phyloP scores from a whole-genome alignment of 2,888 invertebrate genomes.

The Endomychus coccineus region DNA sequence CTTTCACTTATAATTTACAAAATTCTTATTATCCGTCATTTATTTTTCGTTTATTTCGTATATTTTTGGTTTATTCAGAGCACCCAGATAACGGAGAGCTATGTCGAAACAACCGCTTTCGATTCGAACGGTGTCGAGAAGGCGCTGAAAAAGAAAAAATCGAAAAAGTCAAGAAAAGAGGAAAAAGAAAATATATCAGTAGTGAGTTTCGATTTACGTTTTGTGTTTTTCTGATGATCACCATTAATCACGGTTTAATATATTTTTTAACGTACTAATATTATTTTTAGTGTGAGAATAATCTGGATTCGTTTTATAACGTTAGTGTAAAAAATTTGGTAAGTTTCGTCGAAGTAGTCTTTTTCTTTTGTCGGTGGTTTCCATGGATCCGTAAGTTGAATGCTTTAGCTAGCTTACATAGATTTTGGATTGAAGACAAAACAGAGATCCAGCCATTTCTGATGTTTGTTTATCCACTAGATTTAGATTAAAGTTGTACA shows the following conservation, averaged over 20 bases:
- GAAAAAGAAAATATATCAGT: slow-evolving; percentile 63
- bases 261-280: slow-evolving; percentile 12
- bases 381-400: too few species aligned
- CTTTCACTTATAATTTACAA: background rate
- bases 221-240: slow-evolving; percentile 9
- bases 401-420: too few species aligned
- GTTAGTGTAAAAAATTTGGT: slow-evolving; percentile 59
- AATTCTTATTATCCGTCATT: background rate
- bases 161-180: slow-evolving; percentile 57
- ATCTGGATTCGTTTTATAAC: slow-evolving; percentile 46
- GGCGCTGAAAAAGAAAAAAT: slow-evolving; percentile 49
- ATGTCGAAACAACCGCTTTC: slow-evolving; percentile 37
- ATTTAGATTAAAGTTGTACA: too few species aligned
- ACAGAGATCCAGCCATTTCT: too few species aligned
- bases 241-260: too few species aligned
- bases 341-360: too few species aligned
- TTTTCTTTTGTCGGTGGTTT: too few species aligned
- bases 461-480: too few species aligned
- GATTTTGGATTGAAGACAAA: too few species aligned
- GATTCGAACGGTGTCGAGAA: slow-evolving; percentile 31
- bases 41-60: background rate
- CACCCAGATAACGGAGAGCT: slow-evolving; percentile 37
- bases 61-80: slow-evolving; percentile 34
- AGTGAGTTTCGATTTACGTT: slow-evolving; percentile 45
- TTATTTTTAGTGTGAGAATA: slow-evolving; percentile 31